Base-by-base conservation (phyloP, 1,140 invertebrate species). In the Pachyrhynchus sulphureomaculatus region DNA sequence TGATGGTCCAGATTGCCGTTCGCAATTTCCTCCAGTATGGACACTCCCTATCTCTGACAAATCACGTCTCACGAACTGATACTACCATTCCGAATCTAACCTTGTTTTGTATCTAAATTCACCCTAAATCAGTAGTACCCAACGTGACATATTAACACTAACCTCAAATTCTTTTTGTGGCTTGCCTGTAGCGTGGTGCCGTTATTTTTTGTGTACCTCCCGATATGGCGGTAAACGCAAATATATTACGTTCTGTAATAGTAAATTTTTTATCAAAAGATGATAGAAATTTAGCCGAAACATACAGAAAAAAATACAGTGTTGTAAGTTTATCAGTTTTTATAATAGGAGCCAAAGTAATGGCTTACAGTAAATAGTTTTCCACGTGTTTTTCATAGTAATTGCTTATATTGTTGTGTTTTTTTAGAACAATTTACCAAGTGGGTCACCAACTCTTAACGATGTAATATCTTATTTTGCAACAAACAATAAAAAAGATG, bases 301-400 rank as follows among this genome's bases (percentile, higher is more conserved):
- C 81, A 36, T 85, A 81, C 64, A 78, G 84, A 59, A 82, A 81
- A 51, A 86, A 85, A 75, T 79, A 78, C 9, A 84, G 83, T 48
- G 79, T 82, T 70, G 84, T 86, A 78, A 82, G 83, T 77, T 24
- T 12, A 34, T 33, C 20, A 59, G 26, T 24, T 23, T 62, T n/a
- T n/a, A n/a, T n/a, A n/a, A n/a, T n/a, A n/a, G n/a, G n/a, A n/a
- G n/a, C n/a, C n/a, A 41, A 18, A 17, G 32, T 36, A 10, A 17
- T 33, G 9, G 8, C 21, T 24, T 18, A 12, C 26, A 9, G 13
- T 53, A 42, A 37, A 24, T 21, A 29, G 1, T 12, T 56, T 51
- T 12, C 3, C 48, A 33, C 52, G 37, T 47, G 51, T 63, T 44
- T 32, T 45, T 9, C 32, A 23, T 17, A 42, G 61, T 62, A 51